A percentile compares a stretch with the other conserved stretches of the same genome.
Conservation (phyloP, 2,797 vertebrate species). For the Muraenolepis orangiensis region DNA sequence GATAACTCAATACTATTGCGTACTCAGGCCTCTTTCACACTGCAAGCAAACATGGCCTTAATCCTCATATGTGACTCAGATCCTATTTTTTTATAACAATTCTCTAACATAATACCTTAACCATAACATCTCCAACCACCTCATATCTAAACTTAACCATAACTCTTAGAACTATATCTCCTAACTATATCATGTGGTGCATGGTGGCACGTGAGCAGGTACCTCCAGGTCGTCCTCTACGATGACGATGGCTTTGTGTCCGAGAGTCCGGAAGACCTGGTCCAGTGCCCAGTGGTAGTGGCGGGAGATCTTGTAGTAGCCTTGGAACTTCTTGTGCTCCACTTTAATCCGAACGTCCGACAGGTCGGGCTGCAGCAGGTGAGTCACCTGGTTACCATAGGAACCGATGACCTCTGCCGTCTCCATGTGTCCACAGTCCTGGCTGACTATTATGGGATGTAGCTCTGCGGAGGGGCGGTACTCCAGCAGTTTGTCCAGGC, state of each 20-base stretch:
- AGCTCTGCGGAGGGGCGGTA: slow-evolving; percentile 81
- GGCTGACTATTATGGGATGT: slow-evolving; percentile 88
- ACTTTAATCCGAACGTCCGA: slow-evolving; percentile 72
- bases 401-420: slow-evolving; percentile 82
- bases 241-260: slow-evolving; percentile 82
- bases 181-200: neutral
- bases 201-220: slow-evolving; percentile 5
- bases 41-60: too few relatives aligned
- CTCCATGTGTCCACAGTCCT: slow-evolving; percentile 90
- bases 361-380: slow-evolving; percentile 85
- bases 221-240: slow-evolving; percentile 94
- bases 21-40: too few relatives aligned
- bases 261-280: slow-evolving; percentile 80
- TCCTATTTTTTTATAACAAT: too few relatives aligned
- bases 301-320: slow-evolving; percentile 91
- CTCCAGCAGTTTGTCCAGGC: slow-evolving; percentile 85
- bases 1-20: neutral
- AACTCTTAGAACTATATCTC: neutral
- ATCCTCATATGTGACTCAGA: too few relatives aligned
- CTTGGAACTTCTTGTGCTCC: slow-evolving; percentile 90
- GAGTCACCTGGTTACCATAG: slow-evolving; percentile 78
- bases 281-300: slow-evolving; percentile 92
- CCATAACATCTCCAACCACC: neutral
- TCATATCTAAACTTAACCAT: neutral
- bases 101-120: neutral